Evolutionary conservation across 2,113 vertebrate genomes (phyloP).

Genomic region (Panurus biarmicus): DNA sequence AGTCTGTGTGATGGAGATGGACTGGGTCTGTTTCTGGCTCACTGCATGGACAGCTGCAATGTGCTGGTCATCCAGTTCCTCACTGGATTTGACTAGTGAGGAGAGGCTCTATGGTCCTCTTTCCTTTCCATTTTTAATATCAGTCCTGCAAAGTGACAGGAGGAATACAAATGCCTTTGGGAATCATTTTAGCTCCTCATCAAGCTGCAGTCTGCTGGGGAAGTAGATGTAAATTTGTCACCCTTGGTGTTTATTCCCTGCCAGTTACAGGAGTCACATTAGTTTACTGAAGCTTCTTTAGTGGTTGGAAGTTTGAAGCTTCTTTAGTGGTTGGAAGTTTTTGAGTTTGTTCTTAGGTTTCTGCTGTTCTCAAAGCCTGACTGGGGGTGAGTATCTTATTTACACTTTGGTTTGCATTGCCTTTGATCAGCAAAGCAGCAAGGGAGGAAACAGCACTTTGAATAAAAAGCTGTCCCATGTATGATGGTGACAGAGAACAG

Average conservation of each 20-base stretch:
- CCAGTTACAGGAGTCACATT: not conserved
- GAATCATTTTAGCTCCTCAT: not conserved
- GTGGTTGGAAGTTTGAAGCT: not conserved
- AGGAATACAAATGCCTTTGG: not conserved
- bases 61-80: not conserved
- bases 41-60: not conserved
- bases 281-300: not conserved
- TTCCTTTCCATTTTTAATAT: not conserved
- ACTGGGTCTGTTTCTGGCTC: not conserved
- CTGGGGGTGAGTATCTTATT: not conserved
- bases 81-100: not conserved
- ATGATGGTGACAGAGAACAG: not conserved
- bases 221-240: not conserved
- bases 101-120: not conserved
- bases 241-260: not conserved
- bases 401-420: not conserved
- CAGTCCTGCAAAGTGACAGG: not conserved
- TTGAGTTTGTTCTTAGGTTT: not conserved
- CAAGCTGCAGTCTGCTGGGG: not conserved
- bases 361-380: not conserved
- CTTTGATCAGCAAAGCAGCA: constrained; percentile 9
- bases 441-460: not conserved
- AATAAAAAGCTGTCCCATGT: not conserved
- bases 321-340: not conserved
- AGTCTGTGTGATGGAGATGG: not conserved